phyloP scores from a whole-genome alignment of 92 coral and sea anemone species.

The Epizoanthus ramosus region DNA sequence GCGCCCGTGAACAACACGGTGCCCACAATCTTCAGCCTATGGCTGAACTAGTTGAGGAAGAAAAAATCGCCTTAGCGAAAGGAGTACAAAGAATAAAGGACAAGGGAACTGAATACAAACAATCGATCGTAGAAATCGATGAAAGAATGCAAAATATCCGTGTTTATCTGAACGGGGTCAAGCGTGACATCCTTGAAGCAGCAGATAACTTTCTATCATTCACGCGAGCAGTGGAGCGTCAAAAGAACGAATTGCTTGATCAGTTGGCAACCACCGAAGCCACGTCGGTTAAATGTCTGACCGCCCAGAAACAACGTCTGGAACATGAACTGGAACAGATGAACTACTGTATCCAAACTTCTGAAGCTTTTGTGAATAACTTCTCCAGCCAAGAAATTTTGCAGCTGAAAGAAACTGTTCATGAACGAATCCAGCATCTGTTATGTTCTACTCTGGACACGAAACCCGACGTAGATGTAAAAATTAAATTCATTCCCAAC shows the following conservation, averaged over 20 bases:
- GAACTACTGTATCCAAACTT: slow-evolving; percentile 13
- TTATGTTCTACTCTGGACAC: slow-evolving; percentile 5
- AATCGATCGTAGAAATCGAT: slow-evolving; percentile 24
- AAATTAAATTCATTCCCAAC: slow-evolving; percentile 23
- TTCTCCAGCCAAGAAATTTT: slow-evolving; percentile 34
- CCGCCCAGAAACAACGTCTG: slow-evolving; percentile 5
- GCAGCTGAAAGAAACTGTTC: slow-evolving; percentile 26
- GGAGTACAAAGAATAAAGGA: slow-evolving; percentile 7
- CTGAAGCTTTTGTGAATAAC: slow-evolving; percentile 25
- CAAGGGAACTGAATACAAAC: slow-evolving; percentile 17
- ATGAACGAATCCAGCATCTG: slow-evolving; percentile 25
- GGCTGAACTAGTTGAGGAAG: slow-evolving; percentile 9
- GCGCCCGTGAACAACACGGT: not conserved
- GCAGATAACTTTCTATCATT: slow-evolving; percentile 11
- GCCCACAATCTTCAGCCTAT: slow-evolving; percentile 6
- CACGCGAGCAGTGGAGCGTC: slow-evolving; percentile 42
- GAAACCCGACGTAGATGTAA: slow-evolving; percentile 23
- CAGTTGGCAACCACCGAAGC: slow-evolving; percentile 30
- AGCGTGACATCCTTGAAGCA: slow-evolving; percentile 35
- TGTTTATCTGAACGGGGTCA: slow-evolving; percentile 34
- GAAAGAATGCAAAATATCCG: slow-evolving; percentile 40
- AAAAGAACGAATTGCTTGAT: slow-evolving; percentile 35
- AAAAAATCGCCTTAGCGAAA: slow-evolving; percentile 4
- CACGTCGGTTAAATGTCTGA: slow-evolving; percentile 16
- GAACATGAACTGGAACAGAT: slow-evolving; percentile 28